Base-by-base conservation (phyloP, 2,797 vertebrate genomes). In the Eidolon dupreanum region DNA sequence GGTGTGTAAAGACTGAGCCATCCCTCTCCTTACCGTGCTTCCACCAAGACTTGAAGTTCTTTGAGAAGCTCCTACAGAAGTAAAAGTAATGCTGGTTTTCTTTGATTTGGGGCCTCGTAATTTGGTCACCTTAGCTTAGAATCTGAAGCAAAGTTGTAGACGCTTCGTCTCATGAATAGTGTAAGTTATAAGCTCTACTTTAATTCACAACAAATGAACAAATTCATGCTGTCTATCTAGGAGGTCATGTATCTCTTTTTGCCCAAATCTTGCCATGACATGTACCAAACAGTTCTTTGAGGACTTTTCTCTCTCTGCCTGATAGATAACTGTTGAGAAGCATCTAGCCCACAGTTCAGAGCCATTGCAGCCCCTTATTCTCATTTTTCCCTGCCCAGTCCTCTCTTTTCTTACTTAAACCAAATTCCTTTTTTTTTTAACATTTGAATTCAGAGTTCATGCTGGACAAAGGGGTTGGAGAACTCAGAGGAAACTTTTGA, bases 361-460 rank as follows among this genome's bases (percentile, higher is more conserved):
- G 31, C 24, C 26, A 51, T n/a, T 28, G 15, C 70, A 71, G 22
- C 17, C 43, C 28, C 9, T 78, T 12, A 28, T 17, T 38, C 8
- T n/a, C 19, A 41, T n/a, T 55, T 49, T 33, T n/a, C 3, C 3
- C 41, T 63, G 26, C 31, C 31, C 31, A 53, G 33, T 31, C 22
- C 71, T 28, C 31, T 49, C 75, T 55, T 93, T 82, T 66, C 61
- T 78, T 41, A 83, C 85, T 31, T 57, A 90, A 31, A 12, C 16
- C 24, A 65, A 88, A 96, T 74, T 91, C 24, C 63, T 53, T 96
- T 88, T 70, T 97, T 74, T 88, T 70, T 97, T 92, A 70, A 51
- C 7, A 15, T 59, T 91, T 86, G 90, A 95, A 93, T 96, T 96
- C 77, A 77, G 84, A 41, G 46, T n/a, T 95, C 31, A 55, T 1